phyloP scores from a whole-genome alignment of 2,888 invertebrate genomes.

The Girardia tigrina region DNA sequence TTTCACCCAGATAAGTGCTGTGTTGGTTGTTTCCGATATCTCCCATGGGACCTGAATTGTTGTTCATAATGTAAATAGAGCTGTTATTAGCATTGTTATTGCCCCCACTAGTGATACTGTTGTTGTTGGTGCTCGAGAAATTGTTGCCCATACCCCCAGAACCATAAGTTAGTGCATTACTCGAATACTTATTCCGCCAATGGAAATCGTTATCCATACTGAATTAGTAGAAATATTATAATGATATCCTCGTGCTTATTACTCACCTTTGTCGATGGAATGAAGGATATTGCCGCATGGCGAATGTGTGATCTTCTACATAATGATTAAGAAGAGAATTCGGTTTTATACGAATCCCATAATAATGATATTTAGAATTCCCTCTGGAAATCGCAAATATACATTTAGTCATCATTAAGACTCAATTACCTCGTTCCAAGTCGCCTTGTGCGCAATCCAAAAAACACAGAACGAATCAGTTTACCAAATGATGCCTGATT shows the following conservation, averaged over 20 bases:
- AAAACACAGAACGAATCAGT: slow-evolving; percentile 88
- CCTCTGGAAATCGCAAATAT: slow-evolving; percentile 57
- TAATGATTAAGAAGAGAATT: slow-evolving; percentile 59
- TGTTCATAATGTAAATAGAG: not conserved
- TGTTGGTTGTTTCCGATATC: slow-evolving; percentile 47
- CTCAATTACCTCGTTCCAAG: slow-evolving; percentile 68
- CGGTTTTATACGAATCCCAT: slow-evolving; percentile 91
- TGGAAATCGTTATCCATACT: not conserved
- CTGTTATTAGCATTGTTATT: not conserved
- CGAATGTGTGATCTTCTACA: slow-evolving; percentile 47
- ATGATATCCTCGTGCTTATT: not conserved
- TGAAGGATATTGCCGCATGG: slow-evolving; percentile 35
- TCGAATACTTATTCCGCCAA: not conserved
- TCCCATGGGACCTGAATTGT: slow-evolving; percentile 26
- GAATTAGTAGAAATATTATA: not conserved
- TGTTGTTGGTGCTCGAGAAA: not conserved
- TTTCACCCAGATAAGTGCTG: slow-evolving; percentile 70
- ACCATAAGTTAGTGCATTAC: not conserved
- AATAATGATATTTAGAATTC: slow-evolving; percentile 97
- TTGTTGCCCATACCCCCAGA: not conserved
- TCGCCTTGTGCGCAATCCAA: slow-evolving; percentile 79
- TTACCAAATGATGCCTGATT: slow-evolving; percentile 99
- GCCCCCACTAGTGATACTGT: not conserved
- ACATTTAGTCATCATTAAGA: not conserved
- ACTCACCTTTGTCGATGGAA: slow-evolving; percentile 31